Evolutionary conservation across 2,888 invertebrate genomes (phyloP), one percentile per base, ranked within the genome.

Genomic region (Tetrapedia diversipes): DNA sequence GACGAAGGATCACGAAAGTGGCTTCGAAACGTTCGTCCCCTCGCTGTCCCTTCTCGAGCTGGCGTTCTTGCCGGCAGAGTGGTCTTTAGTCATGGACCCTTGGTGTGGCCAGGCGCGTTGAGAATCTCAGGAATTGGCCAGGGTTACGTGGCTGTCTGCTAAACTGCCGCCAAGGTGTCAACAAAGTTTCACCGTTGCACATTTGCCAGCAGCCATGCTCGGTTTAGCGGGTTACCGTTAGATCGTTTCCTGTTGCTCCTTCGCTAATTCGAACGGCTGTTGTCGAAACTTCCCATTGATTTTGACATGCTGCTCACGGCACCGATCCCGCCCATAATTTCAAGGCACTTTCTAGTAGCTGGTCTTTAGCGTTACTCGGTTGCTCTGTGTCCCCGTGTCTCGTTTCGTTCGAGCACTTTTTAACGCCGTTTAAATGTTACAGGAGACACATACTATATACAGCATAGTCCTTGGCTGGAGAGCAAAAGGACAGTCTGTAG

Each of bases 91-190:
- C 75, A 64, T 47, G 68, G 75, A 45, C 57, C 24, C 22, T 49
- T 16, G 57, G 63, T 27, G 57, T 51, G 61, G 14, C 34, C 41
- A 47, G 51, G 56, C 53, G 49, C 71, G 66, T 45, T 34, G 64
- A 45, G 80, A 75, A 83, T 83, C 56, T 80, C 60, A 37, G 72
- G 71, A 83, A 83, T 80, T 68, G 75, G 65, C 51, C 24, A 45
- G 47, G 60, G 56, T 69, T 65, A 41, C 51, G 41, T 6, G 57
- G 32, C 19, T n/a, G 16, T 37, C 34, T 24, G 45, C 39, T 51
- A 43, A 61, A 61, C 47, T 61, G 47, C 60, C 73, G 53, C 29
- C 56, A 27, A 54, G 53, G 61, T 63, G 78, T 77, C 77, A 34
- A 54, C n/a, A 22, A 77, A 77, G 59, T 77, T 64, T 49, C 49